These are phyloP conservation scores for Drosophila baimaii DNA, from an alignment of 1,140 invertebrate genomes.

Conservation along the genomic window DNA sequence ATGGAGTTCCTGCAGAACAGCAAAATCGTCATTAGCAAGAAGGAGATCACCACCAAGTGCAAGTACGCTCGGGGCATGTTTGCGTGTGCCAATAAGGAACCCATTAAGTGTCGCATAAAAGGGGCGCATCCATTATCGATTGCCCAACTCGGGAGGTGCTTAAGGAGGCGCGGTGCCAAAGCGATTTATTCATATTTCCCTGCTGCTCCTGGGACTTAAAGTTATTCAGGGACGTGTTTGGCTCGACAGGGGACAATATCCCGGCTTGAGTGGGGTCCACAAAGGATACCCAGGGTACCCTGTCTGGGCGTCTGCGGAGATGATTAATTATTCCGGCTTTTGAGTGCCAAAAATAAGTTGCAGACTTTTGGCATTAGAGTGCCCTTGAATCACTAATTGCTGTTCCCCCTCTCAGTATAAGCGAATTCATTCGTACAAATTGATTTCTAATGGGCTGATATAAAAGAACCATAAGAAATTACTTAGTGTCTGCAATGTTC, in stretches of 20 bases:
- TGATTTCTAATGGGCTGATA: neutral
- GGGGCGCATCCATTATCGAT: slow-evolving; percentile 49
- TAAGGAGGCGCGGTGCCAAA: neutral
- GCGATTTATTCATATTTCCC: slow-evolving; percentile 41
- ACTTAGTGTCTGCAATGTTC: too few relatives aligned
- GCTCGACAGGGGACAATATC: slow-evolving; percentile 17
- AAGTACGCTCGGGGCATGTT: slow-evolving; percentile 59
- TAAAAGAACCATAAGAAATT: neutral
- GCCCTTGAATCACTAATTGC: slow-evolving; percentile 16
- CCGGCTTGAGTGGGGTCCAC: slow-evolving; percentile 23
- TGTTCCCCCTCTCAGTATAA: neutral
- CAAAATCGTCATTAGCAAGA: slow-evolving; percentile 73
- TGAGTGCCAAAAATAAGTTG: slow-evolving; percentile 43
- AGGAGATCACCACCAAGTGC: slow-evolving; percentile 78
- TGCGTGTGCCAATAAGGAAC: neutral
- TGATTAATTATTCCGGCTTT: slow-evolving; percentile 41
- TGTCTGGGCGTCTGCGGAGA: neutral
- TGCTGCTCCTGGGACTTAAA: slow-evolving; percentile 7
- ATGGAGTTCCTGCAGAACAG: slow-evolving; percentile 79
- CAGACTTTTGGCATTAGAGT: slow-evolving; percentile 6
- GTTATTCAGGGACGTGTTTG: slow-evolving; percentile 1
- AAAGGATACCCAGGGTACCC: neutral
- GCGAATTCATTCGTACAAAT: neutral
- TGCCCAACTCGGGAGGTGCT: slow-evolving; percentile 14
- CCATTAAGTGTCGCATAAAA: neutral